These are phyloP conservation scores for Beris morrisii DNA, from an alignment of 2,888 invertebrate genomes.

Conservation along the genomic window DNA sequence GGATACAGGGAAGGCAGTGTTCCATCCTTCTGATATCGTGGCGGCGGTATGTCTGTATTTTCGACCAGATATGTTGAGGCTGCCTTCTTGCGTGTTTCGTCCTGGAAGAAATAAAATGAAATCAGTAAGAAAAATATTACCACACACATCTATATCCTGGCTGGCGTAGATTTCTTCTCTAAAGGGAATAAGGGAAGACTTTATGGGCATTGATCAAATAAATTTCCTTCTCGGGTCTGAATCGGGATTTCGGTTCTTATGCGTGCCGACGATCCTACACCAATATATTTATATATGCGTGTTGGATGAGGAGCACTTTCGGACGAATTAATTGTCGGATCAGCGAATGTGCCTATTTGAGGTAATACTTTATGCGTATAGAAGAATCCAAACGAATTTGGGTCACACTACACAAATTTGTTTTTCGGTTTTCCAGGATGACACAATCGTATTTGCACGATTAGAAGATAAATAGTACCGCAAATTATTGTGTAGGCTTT, in stretches of 20 bases:
- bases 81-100: slow-evolving; percentile 58
- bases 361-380: no score
- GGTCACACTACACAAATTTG: no score
- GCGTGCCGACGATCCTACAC: background rate
- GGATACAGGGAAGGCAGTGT: slow-evolving; percentile 67
- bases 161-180: background rate
- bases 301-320: no score
- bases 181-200: background rate
- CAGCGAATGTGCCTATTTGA: background rate
- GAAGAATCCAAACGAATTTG: no score
- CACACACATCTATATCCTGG: no score
- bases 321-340: slow-evolving; percentile 19
- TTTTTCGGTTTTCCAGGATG: no score
- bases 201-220: slow-evolving; percentile 1
- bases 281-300: no score
- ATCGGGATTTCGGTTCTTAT: background rate
- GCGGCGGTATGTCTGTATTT: slow-evolving; percentile 60
- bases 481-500: no score
- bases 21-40: slow-evolving; percentile 62
- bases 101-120: slow-evolving; percentile 43
- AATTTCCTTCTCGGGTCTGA: background rate
- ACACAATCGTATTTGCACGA: no score
- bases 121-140: slow-evolving; percentile 2
- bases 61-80: slow-evolving; percentile 64
- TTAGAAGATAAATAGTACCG: no score